These are phyloP conservation scores for Cydia amplana DNA, from an alignment of 1,140 invertebrate genomes.

Conservation along the genomic window DNA sequence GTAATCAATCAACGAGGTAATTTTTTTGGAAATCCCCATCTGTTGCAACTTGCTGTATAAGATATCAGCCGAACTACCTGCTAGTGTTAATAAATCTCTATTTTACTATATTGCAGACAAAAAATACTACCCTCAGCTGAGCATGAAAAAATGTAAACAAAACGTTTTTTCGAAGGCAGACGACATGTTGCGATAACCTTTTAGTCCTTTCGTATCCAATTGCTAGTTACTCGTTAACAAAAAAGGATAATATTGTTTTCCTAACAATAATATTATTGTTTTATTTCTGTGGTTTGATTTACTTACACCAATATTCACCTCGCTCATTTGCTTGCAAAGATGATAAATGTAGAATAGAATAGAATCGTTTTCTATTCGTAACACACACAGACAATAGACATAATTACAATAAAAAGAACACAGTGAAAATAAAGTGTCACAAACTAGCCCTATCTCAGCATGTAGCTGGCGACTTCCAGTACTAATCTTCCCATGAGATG, in stretches of 20 bases:
- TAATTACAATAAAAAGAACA: no score
- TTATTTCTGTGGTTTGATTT: no score
- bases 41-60: constrained; percentile 3
- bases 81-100: constrained; percentile 30
- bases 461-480: no score
- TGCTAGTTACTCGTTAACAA: constrained; percentile 10
- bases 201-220: constrained; percentile 1
- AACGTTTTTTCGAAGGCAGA: constrained; percentile 46
- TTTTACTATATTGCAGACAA: constrained; percentile 43
- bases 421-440: no score
- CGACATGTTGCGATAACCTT: constrained; percentile 46
- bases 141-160: constrained; percentile 68
- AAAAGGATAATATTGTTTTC: constrained; percentile 9
- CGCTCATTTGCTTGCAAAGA: no score
- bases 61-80: constrained; percentile 16
- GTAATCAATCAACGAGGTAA: not conserved
- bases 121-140: constrained; percentile 51
- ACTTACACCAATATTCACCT: no score
- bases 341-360: no score
- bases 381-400: no score
- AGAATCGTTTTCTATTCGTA: no score
- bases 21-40: not conserved
- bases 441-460: no score
- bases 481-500: no score
- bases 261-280: not conserved